A percentile compares a stretch with the other conserved stretches of the same genome.
phyloP scores from a whole-genome alignment of 2,797 vertebrate species.

The Margarornis squamiger region DNA sequence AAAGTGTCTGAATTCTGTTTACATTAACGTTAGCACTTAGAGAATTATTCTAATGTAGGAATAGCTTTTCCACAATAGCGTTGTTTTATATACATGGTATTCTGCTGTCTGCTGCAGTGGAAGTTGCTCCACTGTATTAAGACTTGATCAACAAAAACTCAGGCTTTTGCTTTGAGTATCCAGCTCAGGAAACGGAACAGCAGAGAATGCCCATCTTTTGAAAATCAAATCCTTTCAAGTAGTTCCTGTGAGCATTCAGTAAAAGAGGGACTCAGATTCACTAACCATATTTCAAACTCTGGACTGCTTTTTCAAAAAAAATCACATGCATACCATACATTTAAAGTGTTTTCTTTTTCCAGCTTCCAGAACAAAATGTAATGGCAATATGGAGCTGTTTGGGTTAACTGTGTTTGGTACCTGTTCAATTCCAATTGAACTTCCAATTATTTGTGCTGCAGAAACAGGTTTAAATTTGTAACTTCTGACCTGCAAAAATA shows the following conservation, averaged over 20 bases:
- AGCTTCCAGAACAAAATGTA: slow-evolving; percentile 33
- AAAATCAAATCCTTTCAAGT: background rate
- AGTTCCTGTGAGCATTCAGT: background rate
- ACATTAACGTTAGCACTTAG: background rate
- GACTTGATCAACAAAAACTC: background rate
- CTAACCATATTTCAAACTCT: background rate
- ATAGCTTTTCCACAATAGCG: background rate
- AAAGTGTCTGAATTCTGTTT: background rate
- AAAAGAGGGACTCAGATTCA: background rate
- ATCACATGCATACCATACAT: background rate
- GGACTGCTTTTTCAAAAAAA: slow-evolving; percentile 18
- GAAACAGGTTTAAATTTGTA: background rate
- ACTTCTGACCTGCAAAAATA: background rate
- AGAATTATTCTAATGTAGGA: background rate
- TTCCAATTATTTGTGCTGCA: background rate
- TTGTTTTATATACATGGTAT: background rate
- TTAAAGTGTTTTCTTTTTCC: slow-evolving; percentile 41
- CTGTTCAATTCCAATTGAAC: background rate
- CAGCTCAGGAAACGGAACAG: background rate
- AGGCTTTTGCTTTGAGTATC: background rate
- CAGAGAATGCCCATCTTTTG: background rate
- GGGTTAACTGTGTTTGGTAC: background rate
- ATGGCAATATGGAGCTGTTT: slow-evolving; percentile 5
- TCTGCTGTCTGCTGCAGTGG: background rate
- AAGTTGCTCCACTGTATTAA: background rate